A percentile compares a stretch with the other conserved stretches of the same genome.
These are phyloP conservation scores for Xestobium rufovillosum DNA, from an alignment of 2,888 invertebrate species.

Conservation along the genomic window DNA sequence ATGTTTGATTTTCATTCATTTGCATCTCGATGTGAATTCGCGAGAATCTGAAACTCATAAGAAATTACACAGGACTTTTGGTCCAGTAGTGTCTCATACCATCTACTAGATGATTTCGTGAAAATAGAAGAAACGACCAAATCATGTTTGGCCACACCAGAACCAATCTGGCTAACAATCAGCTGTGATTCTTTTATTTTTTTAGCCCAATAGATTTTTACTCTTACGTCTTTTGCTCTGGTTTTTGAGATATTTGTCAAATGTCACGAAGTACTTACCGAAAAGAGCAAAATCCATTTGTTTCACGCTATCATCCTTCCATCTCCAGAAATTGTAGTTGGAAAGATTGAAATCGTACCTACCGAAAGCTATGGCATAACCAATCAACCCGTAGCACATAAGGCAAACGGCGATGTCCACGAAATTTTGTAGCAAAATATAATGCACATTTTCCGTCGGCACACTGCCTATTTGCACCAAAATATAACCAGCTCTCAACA, in stretches of 20 bases:
- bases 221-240: background rate
- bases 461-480: slow-evolving; percentile 37
- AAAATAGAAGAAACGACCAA: too few species aligned
- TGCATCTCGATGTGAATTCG: too few species aligned
- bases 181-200: too few species aligned
- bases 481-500: slow-evolving; percentile 35
- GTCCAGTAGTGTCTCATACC: too few species aligned
- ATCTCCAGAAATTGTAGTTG: slow-evolving; percentile 31
- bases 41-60: too few species aligned
- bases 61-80: too few species aligned
- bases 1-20: too few species aligned
- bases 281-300: too few species aligned
- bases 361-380: slow-evolving; percentile 33
- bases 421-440: slow-evolving; percentile 38
- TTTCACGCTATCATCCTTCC: slow-evolving; percentile 21
- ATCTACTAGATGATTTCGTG: too few species aligned
- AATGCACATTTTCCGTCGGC: slow-evolving; percentile 36
- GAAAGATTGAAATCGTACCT: slow-evolving; percentile 29
- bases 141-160: too few species aligned
- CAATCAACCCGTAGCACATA: slow-evolving; percentile 31
- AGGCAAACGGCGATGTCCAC: slow-evolving; percentile 35
- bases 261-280: background rate
- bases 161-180: too few species aligned
- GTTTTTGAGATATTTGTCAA: background rate
- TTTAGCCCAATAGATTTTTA: too few species aligned